Evolutionary conservation across 1,140 invertebrate genomes (phyloP), one percentile per base, ranked within the genome.

Genomic region (Cherax destructor): DNA sequence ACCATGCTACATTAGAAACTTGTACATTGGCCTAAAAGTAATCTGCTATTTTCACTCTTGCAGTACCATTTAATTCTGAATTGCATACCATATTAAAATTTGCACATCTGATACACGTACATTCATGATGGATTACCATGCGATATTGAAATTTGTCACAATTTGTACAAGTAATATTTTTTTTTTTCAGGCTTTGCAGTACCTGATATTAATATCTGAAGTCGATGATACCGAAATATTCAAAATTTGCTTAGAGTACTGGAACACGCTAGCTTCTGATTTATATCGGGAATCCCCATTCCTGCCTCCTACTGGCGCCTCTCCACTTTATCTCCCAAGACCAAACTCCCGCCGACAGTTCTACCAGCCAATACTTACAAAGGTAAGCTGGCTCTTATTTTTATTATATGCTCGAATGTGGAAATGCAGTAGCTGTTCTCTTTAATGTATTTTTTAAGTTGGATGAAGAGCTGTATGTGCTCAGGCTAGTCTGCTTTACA

Each of bases 141-240:
- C 30, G 2, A 41, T 41, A 41, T 41, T 41, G 30, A 41, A 41
- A 41, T 41, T 41, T 41, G 30, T 41, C 30, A 41, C 30, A 41
- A 2, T 41, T 41, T 41, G 30, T 41, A 41, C 30, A 41, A 41
- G 30, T 41, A 41, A 41, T 76, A 41, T 76, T 21, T 30, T 74
- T 74, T 72, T 77, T 30, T 94, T 94, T 9, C 93, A 96, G 96
- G 97, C 98, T 4, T 95, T 99, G 52, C 96, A 98, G 93, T 99
- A 99, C 94, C 96, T 99, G 91, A 97, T 99, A 24, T 95, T 99
- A 88, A 99, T 99, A 94, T 99, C 99, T 30, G 98, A 99, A 95
- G 99, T 99, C 4, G 99, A 99, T 92, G 99, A 99, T 94, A 98
- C 99, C 0, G 99, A 99, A 95, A 99, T 99, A 88, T 99, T 99